Evolutionary conservation across 2,113 vertebrate genomes (phyloP).

Genomic region (Equus quagga): DNA sequence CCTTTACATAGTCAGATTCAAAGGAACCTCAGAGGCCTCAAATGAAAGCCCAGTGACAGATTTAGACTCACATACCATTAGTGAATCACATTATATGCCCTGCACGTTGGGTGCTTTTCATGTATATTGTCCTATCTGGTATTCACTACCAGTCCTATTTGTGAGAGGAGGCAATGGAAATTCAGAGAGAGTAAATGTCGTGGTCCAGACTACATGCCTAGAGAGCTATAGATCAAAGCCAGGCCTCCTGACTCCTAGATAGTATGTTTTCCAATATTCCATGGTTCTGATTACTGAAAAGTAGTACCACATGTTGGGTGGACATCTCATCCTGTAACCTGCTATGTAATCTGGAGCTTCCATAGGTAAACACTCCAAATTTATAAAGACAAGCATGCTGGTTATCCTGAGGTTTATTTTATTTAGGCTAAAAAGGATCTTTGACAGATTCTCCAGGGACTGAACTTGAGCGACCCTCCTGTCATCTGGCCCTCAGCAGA

Average conservation of each 20-base stretch:
- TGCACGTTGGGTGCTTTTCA: neutral
- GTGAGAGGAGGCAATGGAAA: neutral
- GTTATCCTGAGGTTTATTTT: neutral
- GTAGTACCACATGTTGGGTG: neutral
- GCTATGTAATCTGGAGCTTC: neutral
- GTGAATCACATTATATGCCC: neutral
- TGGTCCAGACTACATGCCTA: neutral
- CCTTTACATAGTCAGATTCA: neutral
- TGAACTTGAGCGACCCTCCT: accelerated
- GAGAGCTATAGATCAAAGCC: neutral
- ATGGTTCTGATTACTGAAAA: neutral
- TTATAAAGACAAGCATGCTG: neutral
- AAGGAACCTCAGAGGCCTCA: neutral
- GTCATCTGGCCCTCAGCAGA: no score
- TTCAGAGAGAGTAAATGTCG: neutral
- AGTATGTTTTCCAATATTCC: neutral
- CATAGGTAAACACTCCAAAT: neutral
- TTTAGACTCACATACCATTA: neutral
- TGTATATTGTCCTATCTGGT: neutral
- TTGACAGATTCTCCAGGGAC: neutral
- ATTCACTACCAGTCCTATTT: neutral
- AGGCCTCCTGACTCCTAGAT: neutral
- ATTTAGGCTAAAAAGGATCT: neutral
- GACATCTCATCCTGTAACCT: neutral
- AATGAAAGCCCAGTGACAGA: neutral